Base-by-base conservation (phyloP, 2,888 invertebrate genomes). In the Diarsia dahlii region DNA sequence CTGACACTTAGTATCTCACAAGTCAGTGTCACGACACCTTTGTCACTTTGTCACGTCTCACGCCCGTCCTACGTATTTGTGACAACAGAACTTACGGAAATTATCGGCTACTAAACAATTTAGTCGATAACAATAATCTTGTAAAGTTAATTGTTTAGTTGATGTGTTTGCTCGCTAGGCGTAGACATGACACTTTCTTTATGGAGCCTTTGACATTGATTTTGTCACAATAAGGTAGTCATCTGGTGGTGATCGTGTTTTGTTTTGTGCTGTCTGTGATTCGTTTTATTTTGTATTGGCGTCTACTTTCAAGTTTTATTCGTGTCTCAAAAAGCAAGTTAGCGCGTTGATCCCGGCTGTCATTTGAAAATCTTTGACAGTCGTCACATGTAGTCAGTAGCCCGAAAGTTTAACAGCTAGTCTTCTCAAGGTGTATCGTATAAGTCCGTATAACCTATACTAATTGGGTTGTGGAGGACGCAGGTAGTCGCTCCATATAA, bases 1-100 rank as follows among this genome's bases (percentile, higher is more conserved):
- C 78, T 74, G 62, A 79, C 84, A 81, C 87, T 93, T 92, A 92
- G 90, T 85, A 77, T 87, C 70, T 78, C 66, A 71, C 52, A 52
- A 52, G 52, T 20, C 80, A 80, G 75, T 85, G 91, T 93, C 92
- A 92, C 92, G 92, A 84, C 88, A 88, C 84, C 87, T 89, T 91
- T 90, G 89, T 87, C 88, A 86, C 84, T 83, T 86, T 76, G 84
- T 78, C 68, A 71, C 71, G 67, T 70, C 78, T 78, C 77, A 80
- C 66, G 74, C 18, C n/a, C 71, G 74, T 48, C 56, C 23, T 15
- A 60, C 28, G 39, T 67, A 72, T 60, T 73, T 64, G 65, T 76
- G 50, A 67, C 66, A 68, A 80, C 80, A 81, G 71, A 73, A 69
- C 62, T 73, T 82, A 69, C 62, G 82, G 82, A 81, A 81, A 80